Evolutionary conservation across 2,888 invertebrate genomes (phyloP).

Genomic region (Aphidius colemani): DNA sequence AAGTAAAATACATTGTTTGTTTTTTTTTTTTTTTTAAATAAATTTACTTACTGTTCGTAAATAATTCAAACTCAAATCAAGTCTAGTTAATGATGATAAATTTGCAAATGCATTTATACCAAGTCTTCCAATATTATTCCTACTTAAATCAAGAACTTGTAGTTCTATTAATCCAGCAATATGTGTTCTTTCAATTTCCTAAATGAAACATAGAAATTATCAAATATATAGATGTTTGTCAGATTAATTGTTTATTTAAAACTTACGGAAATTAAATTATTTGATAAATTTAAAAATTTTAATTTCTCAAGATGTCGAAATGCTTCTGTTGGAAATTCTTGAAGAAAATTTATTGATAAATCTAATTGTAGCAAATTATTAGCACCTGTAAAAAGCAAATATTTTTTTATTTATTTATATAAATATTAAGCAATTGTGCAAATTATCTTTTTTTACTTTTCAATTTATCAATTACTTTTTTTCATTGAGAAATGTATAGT

Average conservation of each 20-base stretch:
- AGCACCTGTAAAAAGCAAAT: conserved; percentile 62
- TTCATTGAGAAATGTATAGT: too few species aligned
- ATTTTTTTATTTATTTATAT: neutral
- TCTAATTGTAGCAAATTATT: conserved; percentile 79
- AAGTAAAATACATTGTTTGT: too few species aligned
- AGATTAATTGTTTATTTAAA: too few species aligned
- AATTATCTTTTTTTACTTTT: conserved; percentile 1
- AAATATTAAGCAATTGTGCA: neutral
- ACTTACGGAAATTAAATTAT: conserved; percentile 80
- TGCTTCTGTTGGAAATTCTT: conserved; percentile 79
- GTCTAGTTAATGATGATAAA: conserved; percentile 70
- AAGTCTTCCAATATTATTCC: conserved; percentile 82
- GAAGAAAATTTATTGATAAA: conserved; percentile 84
- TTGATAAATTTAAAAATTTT: conserved; percentile 78
- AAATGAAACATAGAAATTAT: conserved; percentile 40
- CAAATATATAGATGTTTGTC: neutral
- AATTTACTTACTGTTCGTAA: conserved; percentile 75
- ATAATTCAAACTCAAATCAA: conserved; percentile 86
- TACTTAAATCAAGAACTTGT: conserved; percentile 79
- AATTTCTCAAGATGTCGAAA: conserved; percentile 73
- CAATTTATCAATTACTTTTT: neutral
- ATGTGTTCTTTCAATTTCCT: conserved; percentile 79
- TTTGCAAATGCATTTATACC: conserved; percentile 82
- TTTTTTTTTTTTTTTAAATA: too few species aligned
- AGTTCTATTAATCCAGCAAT: conserved; percentile 71